phyloP scores from a whole-genome alignment of 2,888 invertebrate species.

The Tridacna crocea region DNA sequence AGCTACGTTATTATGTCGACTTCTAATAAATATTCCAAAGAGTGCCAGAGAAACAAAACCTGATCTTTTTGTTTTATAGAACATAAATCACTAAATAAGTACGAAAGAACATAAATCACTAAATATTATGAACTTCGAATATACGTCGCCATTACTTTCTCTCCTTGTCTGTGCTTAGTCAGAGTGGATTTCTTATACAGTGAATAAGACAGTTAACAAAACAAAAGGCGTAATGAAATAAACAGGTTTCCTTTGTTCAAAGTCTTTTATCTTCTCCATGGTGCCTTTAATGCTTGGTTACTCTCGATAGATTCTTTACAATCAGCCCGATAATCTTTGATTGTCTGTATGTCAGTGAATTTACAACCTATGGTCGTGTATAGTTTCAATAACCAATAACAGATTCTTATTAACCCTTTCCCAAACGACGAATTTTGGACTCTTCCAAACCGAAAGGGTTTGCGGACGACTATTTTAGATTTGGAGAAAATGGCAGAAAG shows the following conservation, averaged over 20 bases:
- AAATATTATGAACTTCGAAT: no score
- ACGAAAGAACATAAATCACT: no score
- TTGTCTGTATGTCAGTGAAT: background rate
- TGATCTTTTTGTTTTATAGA: no score
- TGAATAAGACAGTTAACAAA: conserved; percentile 3
- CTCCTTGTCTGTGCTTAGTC: background rate
- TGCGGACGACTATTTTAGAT: no score
- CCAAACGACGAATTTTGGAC: no score
- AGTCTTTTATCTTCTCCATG: conserved; percentile 47
- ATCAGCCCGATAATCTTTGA: conserved; percentile 38
- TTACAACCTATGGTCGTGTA: background rate
- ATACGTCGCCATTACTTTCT: no score
- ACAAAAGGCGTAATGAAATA: conserved; percentile 23
- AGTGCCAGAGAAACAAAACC: no score
- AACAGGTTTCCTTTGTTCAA: conserved; percentile 32
- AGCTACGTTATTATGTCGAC: no score
- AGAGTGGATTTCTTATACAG: background rate
- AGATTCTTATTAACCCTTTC: background rate
- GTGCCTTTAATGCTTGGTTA: conserved; percentile 39
- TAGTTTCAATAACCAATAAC: background rate
- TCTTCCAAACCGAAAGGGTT: no score
- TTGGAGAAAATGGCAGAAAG: no score
- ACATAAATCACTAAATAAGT: no score
- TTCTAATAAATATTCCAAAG: no score
- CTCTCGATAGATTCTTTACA: conserved; percentile 30